These are phyloP conservation scores for Calameuta filiformis DNA, from an alignment of 2,888 invertebrate species.

Conservation along the genomic window DNA sequence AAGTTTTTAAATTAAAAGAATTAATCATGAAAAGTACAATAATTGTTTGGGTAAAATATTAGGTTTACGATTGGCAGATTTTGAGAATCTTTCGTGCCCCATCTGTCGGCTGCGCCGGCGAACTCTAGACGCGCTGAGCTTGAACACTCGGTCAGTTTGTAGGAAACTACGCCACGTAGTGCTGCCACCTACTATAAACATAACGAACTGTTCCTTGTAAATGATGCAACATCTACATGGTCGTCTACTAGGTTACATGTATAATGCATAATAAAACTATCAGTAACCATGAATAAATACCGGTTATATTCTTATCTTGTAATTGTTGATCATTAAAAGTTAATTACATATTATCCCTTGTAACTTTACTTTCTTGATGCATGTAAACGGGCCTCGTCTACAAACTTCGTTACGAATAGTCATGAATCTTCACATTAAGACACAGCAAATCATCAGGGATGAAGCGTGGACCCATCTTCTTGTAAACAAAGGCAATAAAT, in stretches of 20 bases:
- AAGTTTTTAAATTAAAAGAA: background rate
- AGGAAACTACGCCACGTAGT: conserved; percentile 28
- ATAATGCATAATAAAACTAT: no score
- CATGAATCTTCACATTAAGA: background rate
- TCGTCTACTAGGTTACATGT: background rate
- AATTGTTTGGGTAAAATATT: no score
- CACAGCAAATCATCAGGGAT: background rate
- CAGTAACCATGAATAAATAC: background rate
- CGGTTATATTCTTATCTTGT: background rate
- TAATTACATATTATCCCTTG: background rate
- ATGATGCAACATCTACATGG: background rate
- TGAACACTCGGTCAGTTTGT: conserved; percentile 16
- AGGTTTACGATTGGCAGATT: conserved; percentile 17
- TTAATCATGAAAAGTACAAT: no score
- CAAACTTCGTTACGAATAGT: background rate
- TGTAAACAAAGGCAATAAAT: background rate
- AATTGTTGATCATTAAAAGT: background rate
- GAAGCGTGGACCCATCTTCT: background rate
- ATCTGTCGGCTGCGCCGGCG: conserved; percentile 36
- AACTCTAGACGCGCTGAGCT: conserved; percentile 23
- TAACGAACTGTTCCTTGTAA: background rate
- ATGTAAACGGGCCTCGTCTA: background rate
- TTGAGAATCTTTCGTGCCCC: conserved; percentile 22
- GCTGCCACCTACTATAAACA: conserved; percentile 35
- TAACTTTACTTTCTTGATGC: no score